Evolutionary conservation across 2,888 invertebrate species (phyloP).

Genomic region (Nycteola revayana): DNA sequence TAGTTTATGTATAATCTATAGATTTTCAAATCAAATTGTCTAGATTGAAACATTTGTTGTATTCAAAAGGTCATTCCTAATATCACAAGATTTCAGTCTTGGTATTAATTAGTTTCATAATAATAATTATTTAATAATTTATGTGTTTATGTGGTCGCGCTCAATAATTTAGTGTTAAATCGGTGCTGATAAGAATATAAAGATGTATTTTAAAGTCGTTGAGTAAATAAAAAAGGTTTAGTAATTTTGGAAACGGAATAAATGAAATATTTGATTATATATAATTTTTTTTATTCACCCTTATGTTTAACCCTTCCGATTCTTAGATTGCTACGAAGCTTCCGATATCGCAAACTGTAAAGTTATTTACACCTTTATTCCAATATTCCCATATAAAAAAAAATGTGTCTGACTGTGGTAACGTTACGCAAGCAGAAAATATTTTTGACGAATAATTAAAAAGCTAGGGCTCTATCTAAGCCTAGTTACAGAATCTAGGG

Average conservation of each 20-base stretch:
- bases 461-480: no score
- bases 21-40: no score
- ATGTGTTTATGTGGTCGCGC: slow-evolving; percentile 38
- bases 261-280: slow-evolving; percentile 30
- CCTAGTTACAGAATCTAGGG: no score
- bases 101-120: slow-evolving; percentile 26
- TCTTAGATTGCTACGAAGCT: not conserved
- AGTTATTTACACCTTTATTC: no score
- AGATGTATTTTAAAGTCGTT: slow-evolving; percentile 39
- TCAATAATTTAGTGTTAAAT: slow-evolving; percentile 45
- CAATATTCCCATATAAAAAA: no score
- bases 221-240: slow-evolving; percentile 35
- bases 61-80: slow-evolving; percentile 34
- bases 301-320: no score
- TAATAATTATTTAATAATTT: slow-evolving; percentile 21
- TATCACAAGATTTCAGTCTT: slow-evolving; percentile 25
- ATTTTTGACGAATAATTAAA: no score
- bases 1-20: no score
- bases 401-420: no score
- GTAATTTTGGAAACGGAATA: slow-evolving; percentile 34
- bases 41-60: slow-evolving; percentile 10
- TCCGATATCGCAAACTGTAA: no score
- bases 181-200: slow-evolving; percentile 45
- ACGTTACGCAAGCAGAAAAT: no score
- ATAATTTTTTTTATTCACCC: slow-evolving; percentile 22